Conservation (phyloP, 2,113 vertebrate genomes). For the Melanerpes aurifrons region DNA sequence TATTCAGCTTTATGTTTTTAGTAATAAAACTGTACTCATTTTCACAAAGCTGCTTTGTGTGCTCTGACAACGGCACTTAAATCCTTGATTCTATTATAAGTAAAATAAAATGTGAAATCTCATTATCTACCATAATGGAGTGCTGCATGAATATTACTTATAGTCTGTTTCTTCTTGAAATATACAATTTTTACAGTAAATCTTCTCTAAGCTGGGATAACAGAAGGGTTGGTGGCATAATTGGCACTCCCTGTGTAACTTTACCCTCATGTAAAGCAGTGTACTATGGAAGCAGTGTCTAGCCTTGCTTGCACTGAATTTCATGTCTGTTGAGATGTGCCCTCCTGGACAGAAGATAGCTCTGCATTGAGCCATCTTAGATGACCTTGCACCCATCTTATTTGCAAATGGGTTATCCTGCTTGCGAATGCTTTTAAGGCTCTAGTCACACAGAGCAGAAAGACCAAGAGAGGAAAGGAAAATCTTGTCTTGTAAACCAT, state of each 20-base stretch:
- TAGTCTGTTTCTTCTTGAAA: not conserved
- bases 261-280: not conserved
- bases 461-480: not conserved
- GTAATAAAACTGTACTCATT: not conserved
- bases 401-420: not conserved
- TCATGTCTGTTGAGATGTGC: not conserved
- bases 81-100: not conserved
- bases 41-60: not conserved
- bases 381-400: not conserved
- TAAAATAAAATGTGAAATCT: constrained; percentile 26
- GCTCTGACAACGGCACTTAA: constrained; percentile 36
- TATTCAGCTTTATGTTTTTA: not conserved
- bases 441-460: not conserved
- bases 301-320: not conserved
- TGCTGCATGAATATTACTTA: not conserved
- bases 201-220: not conserved
- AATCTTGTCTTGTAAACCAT: not conserved
- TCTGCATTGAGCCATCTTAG: rapidly evolving
- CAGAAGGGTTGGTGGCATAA: not conserved
- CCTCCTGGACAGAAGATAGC: not conserved
- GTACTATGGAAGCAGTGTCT: not conserved
- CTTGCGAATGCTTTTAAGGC: not conserved
- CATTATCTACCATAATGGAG: not conserved
- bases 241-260: not conserved
- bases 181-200: not conserved